phyloP scores from a whole-genome alignment of 2,797 vertebrate genomes.

The Pipistrellus pipistrellus region DNA sequence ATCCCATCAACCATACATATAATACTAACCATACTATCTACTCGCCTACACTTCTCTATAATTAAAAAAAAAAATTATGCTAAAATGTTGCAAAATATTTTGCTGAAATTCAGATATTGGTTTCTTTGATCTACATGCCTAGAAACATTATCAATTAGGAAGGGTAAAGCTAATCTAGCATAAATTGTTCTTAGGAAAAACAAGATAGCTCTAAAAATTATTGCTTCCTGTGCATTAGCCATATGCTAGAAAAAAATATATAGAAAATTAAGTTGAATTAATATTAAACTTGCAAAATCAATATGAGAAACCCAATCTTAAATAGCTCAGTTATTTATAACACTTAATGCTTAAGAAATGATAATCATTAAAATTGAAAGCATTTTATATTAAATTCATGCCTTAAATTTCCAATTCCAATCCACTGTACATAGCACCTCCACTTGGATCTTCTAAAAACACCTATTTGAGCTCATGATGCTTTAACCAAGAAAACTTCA shows the following conservation, averaged over 20 bases:
- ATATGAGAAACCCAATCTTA: neutral
- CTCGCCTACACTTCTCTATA: neutral
- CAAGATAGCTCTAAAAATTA: neutral
- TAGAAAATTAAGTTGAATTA: slow-evolving; percentile 42
- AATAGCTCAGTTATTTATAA: neutral
- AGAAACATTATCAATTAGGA: slow-evolving; percentile 50
- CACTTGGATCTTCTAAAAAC: neutral
- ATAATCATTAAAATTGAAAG: slow-evolving; percentile 21
- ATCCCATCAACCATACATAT: neutral
- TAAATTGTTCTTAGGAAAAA: slow-evolving; percentile 25
- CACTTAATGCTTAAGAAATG: neutral
- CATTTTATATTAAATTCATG: neutral
- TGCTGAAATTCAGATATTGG: slow-evolving; percentile 22
- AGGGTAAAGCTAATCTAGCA: neutral
- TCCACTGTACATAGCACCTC: neutral
- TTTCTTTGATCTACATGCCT: slow-evolving; percentile 42
- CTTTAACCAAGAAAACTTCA: slow-evolving; percentile 14
- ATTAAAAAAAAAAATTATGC: neutral
- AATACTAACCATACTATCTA: slow-evolving; percentile 10
- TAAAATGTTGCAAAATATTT: slow-evolving; percentile 20
- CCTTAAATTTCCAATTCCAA: neutral
- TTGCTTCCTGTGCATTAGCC: neutral
- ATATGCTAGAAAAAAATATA: neutral
- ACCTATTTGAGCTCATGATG: neutral
- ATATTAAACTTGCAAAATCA: slow-evolving; percentile 36